Conservation (phyloP, 64 coral and sea anemone genomes). For the Stichodactyla helianthus region DNA sequence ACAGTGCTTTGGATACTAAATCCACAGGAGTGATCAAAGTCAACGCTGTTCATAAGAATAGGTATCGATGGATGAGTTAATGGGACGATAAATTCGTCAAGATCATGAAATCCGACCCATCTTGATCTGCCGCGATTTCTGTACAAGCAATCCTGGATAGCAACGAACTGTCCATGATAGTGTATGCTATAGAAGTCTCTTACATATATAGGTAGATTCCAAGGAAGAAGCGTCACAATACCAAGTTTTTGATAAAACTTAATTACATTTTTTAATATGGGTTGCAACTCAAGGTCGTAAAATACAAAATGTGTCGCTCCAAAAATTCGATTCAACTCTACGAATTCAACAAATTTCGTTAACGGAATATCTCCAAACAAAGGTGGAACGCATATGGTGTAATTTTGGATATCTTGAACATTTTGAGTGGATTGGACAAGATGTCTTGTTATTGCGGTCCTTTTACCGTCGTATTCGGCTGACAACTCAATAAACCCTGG, state of each 20-base stretch:
- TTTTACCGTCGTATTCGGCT: neutral
- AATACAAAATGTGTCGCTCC: constrained; percentile 52
- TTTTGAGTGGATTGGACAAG: neutral
- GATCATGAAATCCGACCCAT: constrained; percentile 51
- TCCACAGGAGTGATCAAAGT: constrained; percentile 8
- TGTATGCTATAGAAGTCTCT: constrained; percentile 30
- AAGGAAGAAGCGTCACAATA: constrained; percentile 15
- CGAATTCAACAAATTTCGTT: constrained; percentile 29
- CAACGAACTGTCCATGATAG: constrained; percentile 37
- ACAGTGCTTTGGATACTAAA: constrained; percentile 35
- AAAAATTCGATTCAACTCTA: constrained; percentile 47
- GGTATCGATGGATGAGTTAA: constrained; percentile 10
- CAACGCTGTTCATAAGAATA: neutral
- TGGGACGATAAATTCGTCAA: constrained; percentile 63
- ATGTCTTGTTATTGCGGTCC: neutral
- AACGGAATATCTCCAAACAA: constrained; percentile 1
- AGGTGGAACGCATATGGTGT: constrained; percentile 48
- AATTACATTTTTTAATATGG: neutral
- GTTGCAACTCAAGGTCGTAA: constrained; percentile 17
- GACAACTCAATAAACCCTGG: neutral
- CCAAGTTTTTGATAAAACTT: constrained; percentile 26
- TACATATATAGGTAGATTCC: constrained; percentile 42
- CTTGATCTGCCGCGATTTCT: constrained; percentile 19
- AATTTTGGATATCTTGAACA: neutral
- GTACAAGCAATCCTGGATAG: constrained; percentile 46